Percentiles rank a stretch among this genome's conserved stretches.
phyloP scores from a whole-genome alignment of 2,888 invertebrate species.

The Druceiella hillmani region DNA sequence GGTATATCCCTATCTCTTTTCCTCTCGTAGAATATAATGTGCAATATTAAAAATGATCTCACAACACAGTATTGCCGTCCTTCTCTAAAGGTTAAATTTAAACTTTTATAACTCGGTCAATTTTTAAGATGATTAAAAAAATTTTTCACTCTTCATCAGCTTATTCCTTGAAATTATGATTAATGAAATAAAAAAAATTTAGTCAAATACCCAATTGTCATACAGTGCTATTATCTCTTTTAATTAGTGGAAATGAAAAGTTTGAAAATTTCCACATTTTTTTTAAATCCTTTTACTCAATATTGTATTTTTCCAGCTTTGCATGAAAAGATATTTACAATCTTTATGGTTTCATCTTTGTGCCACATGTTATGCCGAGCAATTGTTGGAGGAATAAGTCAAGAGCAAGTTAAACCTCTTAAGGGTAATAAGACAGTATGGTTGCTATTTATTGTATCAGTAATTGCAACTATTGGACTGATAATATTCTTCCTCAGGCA shows the following conservation, averaged over 20 bases:
- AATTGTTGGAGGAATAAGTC: slow-evolving; percentile 40
- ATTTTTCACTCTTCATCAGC: too few relatives aligned
- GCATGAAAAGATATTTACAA: slow-evolving; percentile 87
- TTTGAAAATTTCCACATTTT: not conserved
- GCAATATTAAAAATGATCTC: too few relatives aligned
- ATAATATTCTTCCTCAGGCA: slow-evolving; percentile 86
- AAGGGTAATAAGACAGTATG: slow-evolving; percentile 62
- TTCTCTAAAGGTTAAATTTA: too few relatives aligned
- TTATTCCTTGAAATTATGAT: too few relatives aligned
- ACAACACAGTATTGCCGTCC: too few relatives aligned
- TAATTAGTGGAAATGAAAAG: not conserved
- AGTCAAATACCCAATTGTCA: not conserved
- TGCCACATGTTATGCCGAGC: slow-evolving; percentile 68
- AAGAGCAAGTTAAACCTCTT: slow-evolving; percentile 46
- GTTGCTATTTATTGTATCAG: slow-evolving; percentile 68
- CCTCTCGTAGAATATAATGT: too few relatives aligned
- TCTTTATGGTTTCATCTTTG: slow-evolving; percentile 81
- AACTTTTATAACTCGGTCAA: too few relatives aligned
- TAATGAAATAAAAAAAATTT: too few relatives aligned
- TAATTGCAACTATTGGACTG: slow-evolving; percentile 75
- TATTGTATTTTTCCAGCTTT: slow-evolving; percentile 58
- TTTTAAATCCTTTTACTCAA: not conserved
- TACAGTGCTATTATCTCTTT: not conserved
- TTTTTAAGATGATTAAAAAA: too few relatives aligned
- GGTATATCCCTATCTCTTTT: too few relatives aligned